Percentiles rank a stretch among this genome's conserved stretches.
Evolutionary conservation across 1,140 invertebrate genomes (phyloP).

Genomic region (Drosophila pectinifera): DNA sequence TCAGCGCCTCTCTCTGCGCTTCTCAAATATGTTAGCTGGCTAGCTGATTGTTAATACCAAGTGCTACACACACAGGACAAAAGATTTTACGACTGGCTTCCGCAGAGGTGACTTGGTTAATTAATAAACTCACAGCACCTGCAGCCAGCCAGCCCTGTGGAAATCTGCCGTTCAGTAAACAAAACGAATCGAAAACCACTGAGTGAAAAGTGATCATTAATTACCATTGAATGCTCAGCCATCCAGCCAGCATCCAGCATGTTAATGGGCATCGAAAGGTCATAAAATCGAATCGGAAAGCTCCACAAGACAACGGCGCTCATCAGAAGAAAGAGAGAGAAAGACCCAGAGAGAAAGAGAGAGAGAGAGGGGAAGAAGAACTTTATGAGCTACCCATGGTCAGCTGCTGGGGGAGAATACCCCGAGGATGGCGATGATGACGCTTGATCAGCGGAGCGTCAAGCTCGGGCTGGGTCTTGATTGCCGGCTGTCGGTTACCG

Average conservation of each 20-base stretch:
- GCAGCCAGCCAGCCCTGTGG: neutral
- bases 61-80: conserved; percentile 12
- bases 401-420: conserved; percentile 22
- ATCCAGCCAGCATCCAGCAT: conserved; percentile 32
- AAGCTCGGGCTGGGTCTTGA: conserved; percentile 48
- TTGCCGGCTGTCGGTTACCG: conserved; percentile 74
- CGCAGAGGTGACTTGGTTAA: conserved; percentile 14
- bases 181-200: conserved; percentile 35
- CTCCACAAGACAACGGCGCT: conserved; percentile 29
- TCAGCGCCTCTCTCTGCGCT: conserved; percentile 5
- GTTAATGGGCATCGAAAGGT: conserved; percentile 51
- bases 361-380: conserved; percentile 10
- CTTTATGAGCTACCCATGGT: conserved; percentile 65
- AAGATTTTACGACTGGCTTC: conserved; percentile 14
- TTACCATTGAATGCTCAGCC: conserved; percentile 38
- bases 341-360: too few species aligned
- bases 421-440: conserved; percentile 43
- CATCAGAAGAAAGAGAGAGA: conserved; percentile 2
- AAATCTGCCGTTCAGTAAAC: conserved; percentile 24
- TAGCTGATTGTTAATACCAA: conserved; percentile 2
- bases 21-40: neutral
- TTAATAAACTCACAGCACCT: conserved; percentile 33
- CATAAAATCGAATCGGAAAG: conserved; percentile 55
- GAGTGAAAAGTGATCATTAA: conserved; percentile 53
- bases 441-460: conserved; percentile 61